phyloP scores from a whole-genome alignment of 2,888 invertebrate species.

The Eupithecia exiguata region DNA sequence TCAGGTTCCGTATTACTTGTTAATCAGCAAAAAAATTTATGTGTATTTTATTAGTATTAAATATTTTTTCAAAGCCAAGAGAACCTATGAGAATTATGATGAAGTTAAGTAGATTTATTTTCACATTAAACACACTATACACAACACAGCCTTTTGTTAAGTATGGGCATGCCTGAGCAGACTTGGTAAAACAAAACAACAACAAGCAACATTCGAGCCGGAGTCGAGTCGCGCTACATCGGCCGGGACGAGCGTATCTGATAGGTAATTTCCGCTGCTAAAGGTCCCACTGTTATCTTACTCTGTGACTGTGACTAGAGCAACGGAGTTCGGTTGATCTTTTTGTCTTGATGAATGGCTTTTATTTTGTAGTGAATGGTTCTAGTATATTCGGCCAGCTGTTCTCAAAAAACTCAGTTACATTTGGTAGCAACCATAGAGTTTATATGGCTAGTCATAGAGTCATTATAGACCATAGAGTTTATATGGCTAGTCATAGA shows the following conservation, averaged over 20 bases:
- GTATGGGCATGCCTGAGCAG: not conserved
- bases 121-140: no score
- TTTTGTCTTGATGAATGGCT: slow-evolving; percentile 17
- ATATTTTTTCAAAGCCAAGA: no score
- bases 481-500: no score
- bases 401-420: not conserved
- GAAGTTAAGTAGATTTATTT: no score
- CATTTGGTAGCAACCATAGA: no score
- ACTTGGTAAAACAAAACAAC: slow-evolving; percentile 5
- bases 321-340: slow-evolving; percentile 9
- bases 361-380: slow-evolving; percentile 6
- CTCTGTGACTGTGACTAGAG: slow-evolving; percentile 18
- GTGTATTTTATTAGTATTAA: no score
- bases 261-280: slow-evolving; percentile 76
- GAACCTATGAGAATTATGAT: no score
- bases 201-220: slow-evolving; percentile 28
- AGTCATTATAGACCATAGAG: no score
- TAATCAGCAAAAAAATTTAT: no score
- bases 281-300: slow-evolving; percentile 21
- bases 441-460: no score
- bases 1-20: no score
- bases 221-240: slow-evolving; percentile 38
- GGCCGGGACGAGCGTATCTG: slow-evolving; percentile 62
- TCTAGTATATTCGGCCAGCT: not conserved
- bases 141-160: not conserved